phyloP scores from a whole-genome alignment of 2,797 vertebrate species.

The Aphelocoma californica region DNA sequence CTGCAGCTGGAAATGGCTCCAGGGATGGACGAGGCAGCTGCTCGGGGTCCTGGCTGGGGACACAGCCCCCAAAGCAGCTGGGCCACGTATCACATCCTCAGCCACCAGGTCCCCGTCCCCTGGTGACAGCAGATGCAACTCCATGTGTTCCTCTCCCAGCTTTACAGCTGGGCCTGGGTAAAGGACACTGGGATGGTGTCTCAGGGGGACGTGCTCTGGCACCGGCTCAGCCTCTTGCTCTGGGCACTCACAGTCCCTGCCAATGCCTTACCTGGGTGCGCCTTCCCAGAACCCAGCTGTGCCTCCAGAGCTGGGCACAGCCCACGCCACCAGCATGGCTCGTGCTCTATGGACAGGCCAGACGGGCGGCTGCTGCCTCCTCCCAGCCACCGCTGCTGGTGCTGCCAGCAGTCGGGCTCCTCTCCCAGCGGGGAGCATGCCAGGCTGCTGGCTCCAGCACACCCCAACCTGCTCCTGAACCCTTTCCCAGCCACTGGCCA shows the following conservation, averaged over 20 bases:
- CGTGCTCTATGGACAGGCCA: fast-evolving
- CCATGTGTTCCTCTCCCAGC: fast-evolving
- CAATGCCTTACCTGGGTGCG: fast-evolving
- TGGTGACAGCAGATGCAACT: fast-evolving
- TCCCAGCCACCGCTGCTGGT: fast-evolving
- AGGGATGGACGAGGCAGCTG: neutral
- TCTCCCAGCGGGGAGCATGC: fast-evolving
- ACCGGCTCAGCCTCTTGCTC: neutral
- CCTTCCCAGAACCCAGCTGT: neutral
- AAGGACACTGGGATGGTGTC: too few relatives aligned
- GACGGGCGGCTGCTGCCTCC: neutral
- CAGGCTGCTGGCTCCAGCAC: neutral
- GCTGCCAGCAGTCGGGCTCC: fast-evolving
- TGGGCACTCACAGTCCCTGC: neutral
- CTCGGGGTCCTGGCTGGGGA: neutral
- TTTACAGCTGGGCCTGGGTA: neutral
- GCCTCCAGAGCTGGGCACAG: neutral
- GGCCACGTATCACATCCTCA: neutral
- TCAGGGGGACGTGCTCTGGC: fast-evolving
- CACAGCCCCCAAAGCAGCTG: neutral
- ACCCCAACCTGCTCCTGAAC: neutral
- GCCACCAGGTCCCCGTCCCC: fast-evolving
- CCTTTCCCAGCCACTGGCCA: neutral
- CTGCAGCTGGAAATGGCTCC: neutral
- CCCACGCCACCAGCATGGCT: fast-evolving